These are phyloP conservation scores for Apodemia zela DNA, from an alignment of 2,888 invertebrate species.

Conservation along the genomic window DNA sequence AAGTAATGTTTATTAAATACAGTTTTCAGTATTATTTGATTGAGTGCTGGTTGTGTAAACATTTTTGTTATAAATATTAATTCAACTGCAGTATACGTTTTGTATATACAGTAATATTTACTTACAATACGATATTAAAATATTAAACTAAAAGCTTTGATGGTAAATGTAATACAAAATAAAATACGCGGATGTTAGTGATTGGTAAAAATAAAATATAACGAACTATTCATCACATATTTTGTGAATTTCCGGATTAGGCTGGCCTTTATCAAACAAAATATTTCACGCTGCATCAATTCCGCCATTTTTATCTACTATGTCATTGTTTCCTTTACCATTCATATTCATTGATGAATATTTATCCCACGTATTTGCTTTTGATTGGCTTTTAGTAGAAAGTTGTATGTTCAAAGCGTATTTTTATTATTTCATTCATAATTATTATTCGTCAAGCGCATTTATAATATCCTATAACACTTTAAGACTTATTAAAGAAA, in stretches of 20 bases:
- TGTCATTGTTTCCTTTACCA: background rate
- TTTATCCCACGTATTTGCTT: background rate
- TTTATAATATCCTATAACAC: too few relatives aligned
- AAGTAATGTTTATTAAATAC: too few relatives aligned
- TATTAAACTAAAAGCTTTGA: background rate
- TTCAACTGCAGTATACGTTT: background rate
- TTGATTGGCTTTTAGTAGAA: background rate
- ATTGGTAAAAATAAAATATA: slow-evolving; percentile 2
- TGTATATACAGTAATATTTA: background rate
- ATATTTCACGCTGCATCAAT: slow-evolving; percentile 6
- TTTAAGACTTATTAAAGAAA: too few relatives aligned
- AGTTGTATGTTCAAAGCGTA: background rate
- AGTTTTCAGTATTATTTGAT: too few relatives aligned
- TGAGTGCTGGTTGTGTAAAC: too few relatives aligned
- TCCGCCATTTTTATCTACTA: background rate
- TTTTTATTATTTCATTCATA: background rate
- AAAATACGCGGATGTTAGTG: background rate
- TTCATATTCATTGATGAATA: slow-evolving; percentile 5
- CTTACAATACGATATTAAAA: background rate
- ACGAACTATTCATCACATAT: slow-evolving; percentile 1
- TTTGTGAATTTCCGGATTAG: slow-evolving; percentile 8
- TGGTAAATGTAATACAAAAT: background rate
- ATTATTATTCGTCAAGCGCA: too few relatives aligned
- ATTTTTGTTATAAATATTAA: too few relatives aligned
- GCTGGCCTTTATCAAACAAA: background rate